Evolutionary conservation across 2,888 invertebrate genomes (phyloP).

Genomic region (Sycophila texana): DNA sequence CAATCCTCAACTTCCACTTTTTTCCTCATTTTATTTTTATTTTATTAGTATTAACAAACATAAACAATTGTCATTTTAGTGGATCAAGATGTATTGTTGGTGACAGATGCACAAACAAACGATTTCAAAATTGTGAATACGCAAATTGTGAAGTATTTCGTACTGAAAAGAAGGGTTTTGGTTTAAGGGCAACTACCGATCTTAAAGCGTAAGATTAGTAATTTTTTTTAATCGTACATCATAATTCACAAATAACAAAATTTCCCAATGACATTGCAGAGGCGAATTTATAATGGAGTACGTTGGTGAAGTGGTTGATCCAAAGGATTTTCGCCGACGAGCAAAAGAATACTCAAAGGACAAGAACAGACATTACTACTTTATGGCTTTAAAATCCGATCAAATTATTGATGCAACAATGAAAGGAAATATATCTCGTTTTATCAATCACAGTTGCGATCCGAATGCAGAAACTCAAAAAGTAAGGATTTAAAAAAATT

Average conservation of each 20-base stretch:
- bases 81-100: constrained; percentile 93
- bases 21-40: too few species aligned
- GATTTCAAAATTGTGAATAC: constrained; percentile 92
- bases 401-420: constrained; percentile 96
- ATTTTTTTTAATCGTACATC: constrained; percentile 27
- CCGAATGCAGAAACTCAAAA: constrained; percentile 99
- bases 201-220: constrained; percentile 81
- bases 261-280: constrained; percentile 74
- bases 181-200: constrained; percentile 87
- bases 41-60: background rate
- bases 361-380: constrained; percentile 95
- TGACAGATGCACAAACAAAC: constrained; percentile 94
- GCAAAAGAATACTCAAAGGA: constrained; percentile 92
- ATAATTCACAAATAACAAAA: constrained; percentile 52
- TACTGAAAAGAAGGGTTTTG: constrained; percentile 97
- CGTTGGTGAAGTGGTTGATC: constrained; percentile 96
- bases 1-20: too few species aligned
- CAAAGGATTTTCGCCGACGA: constrained; percentile 91
- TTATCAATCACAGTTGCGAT: constrained; percentile 99
- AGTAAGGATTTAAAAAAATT: constrained; percentile 54
- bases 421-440: constrained; percentile 96
- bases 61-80: constrained; percentile 76
- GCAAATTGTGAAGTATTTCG: constrained; percentile 90
- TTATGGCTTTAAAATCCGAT: constrained; percentile 96
- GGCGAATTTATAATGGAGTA: constrained; percentile 99